These are phyloP conservation scores for Rynchops niger DNA, from an alignment of 2,113 vertebrate species.

Conservation along the genomic window DNA sequence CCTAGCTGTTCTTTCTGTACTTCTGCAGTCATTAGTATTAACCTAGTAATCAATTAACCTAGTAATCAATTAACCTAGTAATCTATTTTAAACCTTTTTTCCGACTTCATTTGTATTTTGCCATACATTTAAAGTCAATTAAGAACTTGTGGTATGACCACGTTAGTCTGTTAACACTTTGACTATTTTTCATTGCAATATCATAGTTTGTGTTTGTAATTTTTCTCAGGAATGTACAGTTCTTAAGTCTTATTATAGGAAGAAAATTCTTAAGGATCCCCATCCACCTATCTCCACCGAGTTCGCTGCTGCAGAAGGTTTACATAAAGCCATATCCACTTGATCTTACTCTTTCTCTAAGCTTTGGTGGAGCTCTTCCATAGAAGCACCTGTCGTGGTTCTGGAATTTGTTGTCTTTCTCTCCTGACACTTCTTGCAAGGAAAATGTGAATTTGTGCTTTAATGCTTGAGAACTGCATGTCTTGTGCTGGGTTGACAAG, in stretches of 20 bases:
- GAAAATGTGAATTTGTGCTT: not conserved
- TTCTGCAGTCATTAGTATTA: not conserved
- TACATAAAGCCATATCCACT: not conserved
- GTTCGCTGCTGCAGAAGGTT: not conserved
- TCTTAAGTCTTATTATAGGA: not conserved
- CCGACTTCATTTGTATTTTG: not conserved
- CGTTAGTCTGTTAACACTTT: not conserved
- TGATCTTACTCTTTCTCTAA: not conserved
- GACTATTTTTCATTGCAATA: not conserved
- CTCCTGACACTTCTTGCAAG: not conserved
- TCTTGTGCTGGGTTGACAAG: not conserved
- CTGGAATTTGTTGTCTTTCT: not conserved
- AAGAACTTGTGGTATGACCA: not conserved
- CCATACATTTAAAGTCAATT: not conserved
- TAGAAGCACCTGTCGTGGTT: not conserved
- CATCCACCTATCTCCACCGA: not conserved
- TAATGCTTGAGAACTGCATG: not conserved
- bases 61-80: not conserved
- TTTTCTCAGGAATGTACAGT: not conserved
- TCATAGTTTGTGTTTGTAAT: accelerated
- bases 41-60: too few species aligned
- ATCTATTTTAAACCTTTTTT: not conserved
- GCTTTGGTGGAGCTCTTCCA: not conserved
- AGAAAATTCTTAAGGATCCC: not conserved
- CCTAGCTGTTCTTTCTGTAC: not conserved